A percentile compares a stretch with the other conserved stretches of the same genome.
Evolutionary conservation across 2,113 vertebrate genomes (phyloP).

Genomic region (Ammodytes dubius): DNA sequence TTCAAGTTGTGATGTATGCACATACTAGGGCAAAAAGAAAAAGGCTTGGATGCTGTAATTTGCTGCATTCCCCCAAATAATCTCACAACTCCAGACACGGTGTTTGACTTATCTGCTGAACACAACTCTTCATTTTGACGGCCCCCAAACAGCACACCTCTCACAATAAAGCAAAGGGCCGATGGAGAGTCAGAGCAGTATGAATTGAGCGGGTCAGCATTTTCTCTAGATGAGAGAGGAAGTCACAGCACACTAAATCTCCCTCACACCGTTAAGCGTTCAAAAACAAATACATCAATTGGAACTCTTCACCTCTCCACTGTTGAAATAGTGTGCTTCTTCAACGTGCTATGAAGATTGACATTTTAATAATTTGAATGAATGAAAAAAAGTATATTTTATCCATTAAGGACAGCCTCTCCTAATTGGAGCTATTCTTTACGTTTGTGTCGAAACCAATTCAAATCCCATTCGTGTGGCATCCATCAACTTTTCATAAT

Average conservation of each 20-base stretch:
- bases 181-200: slow-evolving; percentile 20
- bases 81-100: slow-evolving; percentile 1
- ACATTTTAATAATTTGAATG: slow-evolving; percentile 43
- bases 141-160: neutral
- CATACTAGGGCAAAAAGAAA: neutral
- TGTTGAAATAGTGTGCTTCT: slow-evolving; percentile 14
- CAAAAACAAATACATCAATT: slow-evolving; percentile 13
- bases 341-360: slow-evolving; percentile 24
- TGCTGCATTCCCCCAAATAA: slow-evolving; percentile 13
- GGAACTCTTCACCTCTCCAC: slow-evolving; percentile 48
- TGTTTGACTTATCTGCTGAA: slow-evolving; percentile 33
- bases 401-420: slow-evolving; percentile 14
- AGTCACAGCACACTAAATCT: slow-evolving; percentile 40
- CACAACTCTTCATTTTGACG: slow-evolving; percentile 11
- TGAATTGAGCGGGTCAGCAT: slow-evolving; percentile 34
- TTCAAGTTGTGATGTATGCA: slow-evolving; percentile 1
- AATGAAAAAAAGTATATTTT: slow-evolving; percentile 35
- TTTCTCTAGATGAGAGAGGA: slow-evolving; percentile 27
- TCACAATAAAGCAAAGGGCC: slow-evolving; percentile 18
- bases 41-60: neutral
- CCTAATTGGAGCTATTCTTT: slow-evolving; percentile 42
- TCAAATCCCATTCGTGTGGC: slow-evolving; percentile 31
- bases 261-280: slow-evolving; percentile 30
- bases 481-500: slow-evolving; percentile 13
- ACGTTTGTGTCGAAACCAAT: slow-evolving; percentile 34